phyloP scores from a whole-genome alignment of 2,113 vertebrate genomes.

The Piaya cayana region DNA sequence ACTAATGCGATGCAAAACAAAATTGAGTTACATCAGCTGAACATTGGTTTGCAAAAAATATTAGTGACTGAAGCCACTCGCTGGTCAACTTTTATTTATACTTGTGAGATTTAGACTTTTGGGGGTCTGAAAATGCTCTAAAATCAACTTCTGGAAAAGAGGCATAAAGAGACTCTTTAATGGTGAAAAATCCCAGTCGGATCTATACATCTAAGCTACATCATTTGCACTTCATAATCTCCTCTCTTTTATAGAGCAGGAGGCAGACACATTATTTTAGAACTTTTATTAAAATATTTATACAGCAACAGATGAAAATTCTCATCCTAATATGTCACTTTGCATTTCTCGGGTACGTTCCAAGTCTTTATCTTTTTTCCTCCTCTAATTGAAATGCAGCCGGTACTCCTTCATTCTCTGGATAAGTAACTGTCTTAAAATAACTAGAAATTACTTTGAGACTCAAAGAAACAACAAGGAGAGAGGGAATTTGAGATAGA shows the following conservation, averaged over 20 bases:
- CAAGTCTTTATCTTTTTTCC: conserved; percentile 59
- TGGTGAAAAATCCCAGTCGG: conserved; percentile 35
- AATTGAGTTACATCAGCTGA: conserved; percentile 79
- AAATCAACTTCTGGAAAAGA: conserved; percentile 52
- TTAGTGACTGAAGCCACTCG: conserved; percentile 74
- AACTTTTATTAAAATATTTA: conserved; percentile 73
- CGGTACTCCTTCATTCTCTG: conserved; percentile 19
- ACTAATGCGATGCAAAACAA: conserved; percentile 81
- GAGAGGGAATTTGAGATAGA: not conserved
- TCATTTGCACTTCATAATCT: conserved; percentile 44
- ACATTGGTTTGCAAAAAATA: conserved; percentile 80
- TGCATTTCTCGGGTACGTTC: conserved; percentile 37
- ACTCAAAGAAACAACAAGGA: conserved; percentile 11
- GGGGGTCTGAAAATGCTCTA: not conserved
- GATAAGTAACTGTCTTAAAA: conserved; percentile 39
- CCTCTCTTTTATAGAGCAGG: conserved; percentile 15
- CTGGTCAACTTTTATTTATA: conserved; percentile 80
- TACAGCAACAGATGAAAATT: conserved; percentile 68
- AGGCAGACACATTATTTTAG: conserved; percentile 62
- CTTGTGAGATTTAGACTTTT: conserved; percentile 55
- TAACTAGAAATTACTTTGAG: not conserved
- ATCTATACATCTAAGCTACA: conserved; percentile 55
- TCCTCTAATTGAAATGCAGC: conserved; percentile 33
- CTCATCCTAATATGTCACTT: conserved; percentile 57
- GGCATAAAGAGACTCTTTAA: conserved; percentile 20